Evolutionary conservation across 2,113 vertebrate species (phyloP), one percentile per base, ranked within the genome.

Genomic region (Calidris pygmaea): DNA sequence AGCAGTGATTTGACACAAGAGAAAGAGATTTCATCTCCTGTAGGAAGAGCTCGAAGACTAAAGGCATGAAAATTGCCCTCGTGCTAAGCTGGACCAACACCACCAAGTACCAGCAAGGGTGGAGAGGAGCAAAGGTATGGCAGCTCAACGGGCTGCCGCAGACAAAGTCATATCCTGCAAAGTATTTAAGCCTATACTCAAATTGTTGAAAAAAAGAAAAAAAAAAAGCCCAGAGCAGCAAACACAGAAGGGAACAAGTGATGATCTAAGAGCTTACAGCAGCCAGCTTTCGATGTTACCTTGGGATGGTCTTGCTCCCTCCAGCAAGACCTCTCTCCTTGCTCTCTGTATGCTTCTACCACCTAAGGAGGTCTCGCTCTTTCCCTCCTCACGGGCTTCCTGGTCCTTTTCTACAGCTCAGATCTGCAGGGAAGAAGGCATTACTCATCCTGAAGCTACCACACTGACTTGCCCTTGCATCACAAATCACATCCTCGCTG

Each of bases 131-230:
- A 59, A 52, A 74, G 6, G 12, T 17, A 50, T 2, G 5, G 47
- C 18, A 32, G 47, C 3, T 3, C 3, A 0, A 37, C 10, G 1
- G 0, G 8, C 35, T 43, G 18, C 66, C 2, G 1, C 0, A 2
- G 16, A 18, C 39, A 59, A 47, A 73, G 66, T 53, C 26, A 14
- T 5, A 29, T 14, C 62, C 66, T 48, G 12, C 20, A 1, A 89
- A 70, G 12, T 47, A 56, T 77, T 62, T 66, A 34, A 52, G 10
- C 20, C 35, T 37, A 9, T 30, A 53, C 22, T 9, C 27, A 82
- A 50, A 65, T 14, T 50, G 14, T 39, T 39, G 34, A 4, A 37
- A 53, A 63, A 39, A 39, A 39, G 10, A 39, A 55, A 39, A 39
- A 39, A 39, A 39, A 55, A 80, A 74, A 10, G 5, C 39, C 34